These are phyloP conservation scores for Noctua comes DNA, from an alignment of 2,888 invertebrate species.

Conservation along the genomic window DNA sequence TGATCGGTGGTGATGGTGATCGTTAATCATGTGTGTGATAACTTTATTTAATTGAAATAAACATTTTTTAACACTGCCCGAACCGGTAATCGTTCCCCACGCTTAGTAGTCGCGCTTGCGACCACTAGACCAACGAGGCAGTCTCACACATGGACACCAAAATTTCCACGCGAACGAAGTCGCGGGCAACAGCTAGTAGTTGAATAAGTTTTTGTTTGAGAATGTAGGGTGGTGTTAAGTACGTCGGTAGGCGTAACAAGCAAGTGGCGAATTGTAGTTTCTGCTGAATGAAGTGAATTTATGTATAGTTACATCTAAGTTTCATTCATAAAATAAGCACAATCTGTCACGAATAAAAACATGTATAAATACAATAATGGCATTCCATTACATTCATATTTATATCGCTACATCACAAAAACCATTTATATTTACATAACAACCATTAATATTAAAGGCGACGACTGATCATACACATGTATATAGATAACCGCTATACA, in stretches of 20 bases:
- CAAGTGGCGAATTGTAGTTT: neutral
- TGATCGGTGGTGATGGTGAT: too few species aligned
- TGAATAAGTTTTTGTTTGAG: neutral
- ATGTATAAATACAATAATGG: neutral
- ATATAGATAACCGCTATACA: conserved; percentile 13
- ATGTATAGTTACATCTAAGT: neutral
- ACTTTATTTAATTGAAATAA: too few species aligned
- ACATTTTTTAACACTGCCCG: too few species aligned
- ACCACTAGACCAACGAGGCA: too few species aligned
- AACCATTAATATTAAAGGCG: conserved; percentile 39
- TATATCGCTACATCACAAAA: neutral
- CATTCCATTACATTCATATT: neutral
- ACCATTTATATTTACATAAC: conserved; percentile 23
- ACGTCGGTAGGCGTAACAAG: neutral
- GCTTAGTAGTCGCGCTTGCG: too few species aligned
- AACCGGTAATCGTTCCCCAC: too few species aligned
- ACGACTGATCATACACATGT: neutral
- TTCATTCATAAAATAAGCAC: neutral
- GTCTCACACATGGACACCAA: too few species aligned
- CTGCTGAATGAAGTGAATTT: neutral
- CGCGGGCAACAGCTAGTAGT: too few species aligned
- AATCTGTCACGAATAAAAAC: neutral
- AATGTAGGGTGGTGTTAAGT: neutral
- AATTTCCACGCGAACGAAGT: too few species aligned
- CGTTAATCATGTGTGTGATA: too few species aligned